Conservation (phyloP, 2,888 invertebrate species). For the Limenitis camilla region DNA sequence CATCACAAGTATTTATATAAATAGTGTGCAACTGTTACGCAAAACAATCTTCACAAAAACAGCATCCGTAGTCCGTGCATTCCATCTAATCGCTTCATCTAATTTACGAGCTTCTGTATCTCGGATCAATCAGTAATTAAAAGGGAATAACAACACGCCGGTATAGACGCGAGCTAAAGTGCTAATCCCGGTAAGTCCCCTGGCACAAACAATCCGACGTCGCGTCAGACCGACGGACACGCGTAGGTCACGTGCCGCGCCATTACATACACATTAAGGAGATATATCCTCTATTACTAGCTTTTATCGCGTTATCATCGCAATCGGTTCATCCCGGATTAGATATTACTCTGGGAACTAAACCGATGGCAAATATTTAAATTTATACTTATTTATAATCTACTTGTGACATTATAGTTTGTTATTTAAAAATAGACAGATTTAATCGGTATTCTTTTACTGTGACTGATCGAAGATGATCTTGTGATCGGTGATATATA, state of each 20-base stretch:
- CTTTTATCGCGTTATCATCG: slow-evolving; percentile 65
- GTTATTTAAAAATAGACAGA: not conserved
- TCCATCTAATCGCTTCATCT: slow-evolving; percentile 46
- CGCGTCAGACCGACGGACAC: slow-evolving; percentile 37
- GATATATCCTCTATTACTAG: slow-evolving; percentile 60
- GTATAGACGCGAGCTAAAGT: slow-evolving; percentile 53
- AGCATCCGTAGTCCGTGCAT: slow-evolving; percentile 12
- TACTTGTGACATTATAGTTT: not conserved
- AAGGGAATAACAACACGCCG: slow-evolving; percentile 37
- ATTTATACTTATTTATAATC: not conserved
- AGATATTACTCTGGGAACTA: slow-evolving; percentile 47
- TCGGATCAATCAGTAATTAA: slow-evolving; percentile 68
- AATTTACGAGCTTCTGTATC: slow-evolving; percentile 51
- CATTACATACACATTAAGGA: slow-evolving; percentile 63
- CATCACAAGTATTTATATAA: too few relatives aligned
- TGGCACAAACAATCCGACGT: slow-evolving; percentile 44
- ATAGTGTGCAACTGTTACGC: too few relatives aligned
- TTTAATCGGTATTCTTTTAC: too few relatives aligned
- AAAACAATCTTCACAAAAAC: slow-evolving; percentile 2
- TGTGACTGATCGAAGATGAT: too few relatives aligned
- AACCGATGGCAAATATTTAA: slow-evolving; percentile 16
- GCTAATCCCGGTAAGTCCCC: slow-evolving; percentile 61
- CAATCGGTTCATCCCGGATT: slow-evolving; percentile 51
- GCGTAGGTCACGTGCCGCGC: slow-evolving; percentile 49
- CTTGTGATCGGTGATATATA: too few relatives aligned